Evolutionary conservation across 2,888 invertebrate genomes (phyloP), one percentile per base, ranked within the genome.

Genomic region (Eupeodes luniger): DNA sequence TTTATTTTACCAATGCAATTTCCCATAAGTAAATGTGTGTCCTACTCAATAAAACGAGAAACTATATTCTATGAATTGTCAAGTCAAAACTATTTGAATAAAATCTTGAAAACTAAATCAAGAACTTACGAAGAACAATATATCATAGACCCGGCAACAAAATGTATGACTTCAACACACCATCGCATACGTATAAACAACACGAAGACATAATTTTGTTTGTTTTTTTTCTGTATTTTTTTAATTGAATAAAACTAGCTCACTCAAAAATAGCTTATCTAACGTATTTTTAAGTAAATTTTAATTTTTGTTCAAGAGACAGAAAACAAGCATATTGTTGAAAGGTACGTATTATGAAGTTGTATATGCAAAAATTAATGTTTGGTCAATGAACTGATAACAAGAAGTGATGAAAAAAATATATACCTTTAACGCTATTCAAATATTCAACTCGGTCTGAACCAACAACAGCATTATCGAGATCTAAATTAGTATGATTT

Each of bases 351-450:
- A 12, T 57, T 57, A 27, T 6, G 27, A 2, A 12, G 4, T 14
- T 27, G 11, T 5, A 12, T 19, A 57, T 27, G 16, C 10, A 7
- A 34, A 34, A 3, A 14, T 59, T 59, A 14, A 34, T n/a, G 6
- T 36, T 59, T n/a, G n/a, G 34, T n/a, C 59, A 59, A 34, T 59
- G 59, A 59, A 59, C 59, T 59, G 59, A 59, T 59, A 59, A 34
- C 4, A 3, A 14, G 14, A 34, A 14, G 59, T 34, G 59, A 36
- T 5, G 27, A 36, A 9, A 59, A 36, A 59, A 34, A n/a, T 3
- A 34, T 59, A 34, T 34, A 3, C 34, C 7, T 34, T 2, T 1
- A 34, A 34, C 19, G 10, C 9, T 12, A 12, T 12, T 2, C 11
- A 27, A 27, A 9, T 10, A 27, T 34, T 57, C 0, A 14, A 12